Evolutionary conservation across 2,888 invertebrate genomes (phyloP), one percentile per base, ranked within the genome.

Genomic region (Piscicola geometra): DNA sequence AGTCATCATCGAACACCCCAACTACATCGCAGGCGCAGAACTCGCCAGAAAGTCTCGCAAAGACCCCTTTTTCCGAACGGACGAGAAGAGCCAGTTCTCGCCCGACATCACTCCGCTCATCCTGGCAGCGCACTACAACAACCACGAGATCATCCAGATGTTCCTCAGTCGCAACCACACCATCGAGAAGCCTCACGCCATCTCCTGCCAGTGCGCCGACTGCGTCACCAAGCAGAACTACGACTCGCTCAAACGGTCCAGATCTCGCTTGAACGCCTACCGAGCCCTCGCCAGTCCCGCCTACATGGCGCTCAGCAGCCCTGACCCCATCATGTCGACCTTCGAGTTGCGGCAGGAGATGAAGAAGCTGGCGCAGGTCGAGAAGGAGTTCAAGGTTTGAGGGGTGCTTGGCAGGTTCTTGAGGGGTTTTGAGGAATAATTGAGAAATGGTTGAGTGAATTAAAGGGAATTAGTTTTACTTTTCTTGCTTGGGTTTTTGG

Each of bases 91-190:
- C 75, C 85, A 90, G 81, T 91, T 90, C 83, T 89, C 90, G 0
- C 89, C 89, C 18, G 89, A 90, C 82, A 87, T 91, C 5, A 91
- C 90, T 0, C 91, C 91, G 0, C 84, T 91, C 35, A 88, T 90
- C 70, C 86, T 91, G 18, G 91, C 91, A 15, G 90, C 91, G 2
- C 90, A 90, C 81, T 88, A 88, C 80, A 91, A 91, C 9, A 89
- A 90, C 82, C 91, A 89, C 81, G 90, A 91, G 82, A 88, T 91
- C 66, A 89, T 91, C 66, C 88, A 89, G 80, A 84, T 90, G 82
- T 87, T 91, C 75, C 87, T 90, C 18, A 87, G 88, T 52, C 86
- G 91, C 50, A 90, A 90, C n/a, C 91, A 91, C 82, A 85, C 84
- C 21, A 89, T 91, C 47, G 84, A 84, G 15, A 88, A 88, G 80